Evolutionary conservation across 2,113 vertebrate genomes (phyloP).

Genomic region (Psittacus erithacus): DNA sequence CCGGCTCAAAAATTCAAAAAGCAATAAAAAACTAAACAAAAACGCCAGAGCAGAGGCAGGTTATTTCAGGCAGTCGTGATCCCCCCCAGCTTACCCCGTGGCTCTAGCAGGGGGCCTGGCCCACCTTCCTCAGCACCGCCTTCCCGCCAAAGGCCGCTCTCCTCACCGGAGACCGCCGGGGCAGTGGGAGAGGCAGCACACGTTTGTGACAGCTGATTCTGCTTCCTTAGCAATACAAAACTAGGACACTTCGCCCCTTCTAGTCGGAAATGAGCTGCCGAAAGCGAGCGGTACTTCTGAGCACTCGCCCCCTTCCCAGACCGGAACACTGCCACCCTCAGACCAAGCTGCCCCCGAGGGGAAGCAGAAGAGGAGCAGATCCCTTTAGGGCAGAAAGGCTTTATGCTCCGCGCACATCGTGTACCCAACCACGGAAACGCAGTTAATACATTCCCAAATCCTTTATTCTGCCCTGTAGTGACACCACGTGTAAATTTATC

Average conservation of each 20-base stretch:
- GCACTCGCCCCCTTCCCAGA: fast-evolving
- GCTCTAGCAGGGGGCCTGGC: fast-evolving
- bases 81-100: not conserved
- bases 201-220: fast-evolving
- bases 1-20: not conserved
- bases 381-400: not conserved
- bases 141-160: not conserved
- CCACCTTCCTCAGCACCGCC: fast-evolving
- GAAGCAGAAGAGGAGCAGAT: fast-evolving
- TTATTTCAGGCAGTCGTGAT: not conserved
- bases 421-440: fast-evolving
- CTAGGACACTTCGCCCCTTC: not conserved
- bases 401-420: fast-evolving
- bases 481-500: fast-evolving
- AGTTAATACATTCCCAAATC: fast-evolving
- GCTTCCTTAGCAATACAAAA: fast-evolving
- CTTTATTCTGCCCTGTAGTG: not conserved
- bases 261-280: fast-evolving
- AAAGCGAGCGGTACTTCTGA: fast-evolving
- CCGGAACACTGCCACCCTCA: not conserved
- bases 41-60: too few species aligned
- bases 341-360: fast-evolving
- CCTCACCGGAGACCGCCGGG: not conserved
- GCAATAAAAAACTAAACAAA: not conserved
- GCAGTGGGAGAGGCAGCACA: fast-evolving